Conservation (phyloP, 2,888 invertebrate genomes). For the Sesia apiformis region DNA sequence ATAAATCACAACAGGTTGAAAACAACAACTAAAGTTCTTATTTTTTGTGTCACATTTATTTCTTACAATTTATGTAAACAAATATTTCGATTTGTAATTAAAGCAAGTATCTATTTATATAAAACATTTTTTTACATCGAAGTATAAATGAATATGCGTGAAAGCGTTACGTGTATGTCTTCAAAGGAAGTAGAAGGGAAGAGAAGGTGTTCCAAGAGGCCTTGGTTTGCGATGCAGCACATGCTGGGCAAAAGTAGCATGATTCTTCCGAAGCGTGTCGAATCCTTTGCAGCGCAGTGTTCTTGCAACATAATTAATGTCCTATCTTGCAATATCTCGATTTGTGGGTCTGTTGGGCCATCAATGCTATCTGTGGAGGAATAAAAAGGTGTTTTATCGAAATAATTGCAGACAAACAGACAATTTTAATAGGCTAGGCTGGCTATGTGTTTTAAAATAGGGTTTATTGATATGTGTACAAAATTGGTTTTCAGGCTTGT, state of each 20-base stretch:
- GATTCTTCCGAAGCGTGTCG: slow-evolving; percentile 81
- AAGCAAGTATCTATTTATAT: no score
- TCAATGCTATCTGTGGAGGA: slow-evolving; percentile 30
- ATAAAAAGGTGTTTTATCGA: no score
- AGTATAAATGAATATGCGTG: slow-evolving; percentile 46
- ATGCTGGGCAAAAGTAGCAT: slow-evolving; percentile 82
- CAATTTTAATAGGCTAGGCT: slow-evolving; percentile 1
- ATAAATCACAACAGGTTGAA: no score
- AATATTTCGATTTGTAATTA: no score
- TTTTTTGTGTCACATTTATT: no score
- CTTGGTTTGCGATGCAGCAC: slow-evolving; percentile 43
- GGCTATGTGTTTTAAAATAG: no score
- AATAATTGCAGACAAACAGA: neutral
- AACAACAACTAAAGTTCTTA: no score
- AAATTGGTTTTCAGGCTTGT: no score
- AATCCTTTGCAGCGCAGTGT: slow-evolving; percentile 69
- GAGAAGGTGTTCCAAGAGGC: slow-evolving; percentile 77
- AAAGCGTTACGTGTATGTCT: slow-evolving; percentile 38
- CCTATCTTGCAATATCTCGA: slow-evolving; percentile 85
- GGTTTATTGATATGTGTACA: no score
- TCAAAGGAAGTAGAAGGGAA: slow-evolving; percentile 79
- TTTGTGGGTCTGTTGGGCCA: slow-evolving; percentile 36
- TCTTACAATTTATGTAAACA: no score
- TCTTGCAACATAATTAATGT: slow-evolving; percentile 85
- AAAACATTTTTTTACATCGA: slow-evolving; percentile 16